Base-by-base conservation (phyloP, 2,797 vertebrate species). In the Geranospiza caerulescens region DNA sequence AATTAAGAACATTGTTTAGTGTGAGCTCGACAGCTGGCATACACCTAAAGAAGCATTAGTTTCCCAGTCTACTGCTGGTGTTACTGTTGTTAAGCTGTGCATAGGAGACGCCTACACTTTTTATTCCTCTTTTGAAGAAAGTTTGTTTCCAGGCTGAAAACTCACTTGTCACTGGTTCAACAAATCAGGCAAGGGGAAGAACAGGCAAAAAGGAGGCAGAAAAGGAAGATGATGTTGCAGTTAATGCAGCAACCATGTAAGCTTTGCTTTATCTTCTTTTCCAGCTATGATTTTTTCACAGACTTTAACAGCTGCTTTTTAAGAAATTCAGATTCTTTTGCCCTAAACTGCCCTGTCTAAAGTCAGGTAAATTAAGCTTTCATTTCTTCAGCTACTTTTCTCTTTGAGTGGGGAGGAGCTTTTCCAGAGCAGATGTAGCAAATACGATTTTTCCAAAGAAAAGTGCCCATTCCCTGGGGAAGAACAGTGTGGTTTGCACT, bases 1-100 rank as follows among this genome's bases (percentile, higher is more conserved):
- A 96, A 97, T 94, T 92, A 92, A 79, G 66, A 83, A 36, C 33
- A 33, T 48, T 92, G 64, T 88, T 94, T 88, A 66, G 66, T 66
- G 58, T 62, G 72, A 85, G 53, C 68, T 73, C 0, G 2, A 75
- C 93, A 93, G 84, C 92, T 94, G 93, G 92, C 90, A 87, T 44
- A 81, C 72, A 95, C 89, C 84, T 97, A 85, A 64, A 97, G 74
- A 18, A 91, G 4, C 27, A 44, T 90, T 92, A 7, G 62, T 89
- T 94, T 87, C 38, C 34, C 74, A 81, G 64, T 16, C 80, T 73
- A 7, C 53, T 94, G 81, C 64, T 85, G 68, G 36, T 80, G 53
- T 17, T 96, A 19, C 29, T 67, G 10, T 44, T 80, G 13, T 21
- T 21, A 87, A 82, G n/a, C 22, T 74, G 23, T 23, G 7, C 42